Conservation (phyloP, 2,113 vertebrate species). For the Hippocampus guttulatus region DNA sequence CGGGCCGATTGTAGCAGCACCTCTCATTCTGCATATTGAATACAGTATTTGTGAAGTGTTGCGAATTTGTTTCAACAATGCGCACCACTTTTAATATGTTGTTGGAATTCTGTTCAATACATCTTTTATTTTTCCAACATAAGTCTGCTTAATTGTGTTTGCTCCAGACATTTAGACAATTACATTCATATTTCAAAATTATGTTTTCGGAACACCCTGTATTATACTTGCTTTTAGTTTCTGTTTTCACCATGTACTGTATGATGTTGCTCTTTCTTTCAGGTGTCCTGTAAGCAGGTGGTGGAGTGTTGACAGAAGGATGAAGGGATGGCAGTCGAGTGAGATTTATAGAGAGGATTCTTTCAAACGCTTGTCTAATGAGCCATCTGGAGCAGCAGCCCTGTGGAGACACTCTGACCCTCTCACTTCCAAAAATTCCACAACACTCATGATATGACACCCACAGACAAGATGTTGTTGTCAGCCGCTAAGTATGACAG, state of each 20-base stretch:
- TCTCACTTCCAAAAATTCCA: slow-evolving; percentile 21
- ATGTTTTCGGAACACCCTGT: background rate
- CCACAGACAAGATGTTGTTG: background rate
- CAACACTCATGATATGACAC: slow-evolving; percentile 3
- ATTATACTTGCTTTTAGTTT: background rate
- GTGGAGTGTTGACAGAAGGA: slow-evolving; percentile 52
- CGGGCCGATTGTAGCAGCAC: too few species aligned
- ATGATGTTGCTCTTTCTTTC: slow-evolving; percentile 13
- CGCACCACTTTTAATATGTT: too few species aligned
- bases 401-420: slow-evolving; percentile 45
- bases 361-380: slow-evolving; percentile 60
- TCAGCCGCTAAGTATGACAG: background rate
- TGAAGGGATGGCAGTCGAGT: slow-evolving; percentile 36
- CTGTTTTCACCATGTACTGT: slow-evolving; percentile 4
- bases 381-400: slow-evolving; percentile 61
- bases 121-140: too few species aligned
- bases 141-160: background rate
- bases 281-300: slow-evolving; percentile 35
- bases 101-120: too few species aligned
- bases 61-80: too few species aligned
- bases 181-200: background rate
- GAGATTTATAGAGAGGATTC: slow-evolving; percentile 12
- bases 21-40: too few species aligned
- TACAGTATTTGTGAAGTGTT: too few species aligned
- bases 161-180: background rate